Conservation (phyloP, 2,888 invertebrate genomes). For the Pollenia labialis region DNA sequence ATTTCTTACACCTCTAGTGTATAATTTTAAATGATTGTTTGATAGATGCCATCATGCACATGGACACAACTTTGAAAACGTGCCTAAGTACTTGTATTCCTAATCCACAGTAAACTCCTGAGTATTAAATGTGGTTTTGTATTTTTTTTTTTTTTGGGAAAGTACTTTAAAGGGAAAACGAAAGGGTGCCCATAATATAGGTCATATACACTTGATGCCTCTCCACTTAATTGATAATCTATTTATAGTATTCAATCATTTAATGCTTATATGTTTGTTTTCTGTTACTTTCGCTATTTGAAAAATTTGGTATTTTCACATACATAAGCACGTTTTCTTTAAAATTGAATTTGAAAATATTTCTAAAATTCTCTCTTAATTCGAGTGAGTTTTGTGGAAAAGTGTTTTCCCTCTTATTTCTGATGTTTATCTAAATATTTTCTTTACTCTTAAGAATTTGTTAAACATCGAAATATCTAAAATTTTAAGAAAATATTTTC, state of each 20-base stretch:
- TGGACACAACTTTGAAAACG: constrained; percentile 55
- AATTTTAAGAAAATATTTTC: constrained; percentile 29
- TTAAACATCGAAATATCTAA: constrained; percentile 4
- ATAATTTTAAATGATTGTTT: constrained; percentile 17
- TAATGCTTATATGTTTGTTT: constrained; percentile 35
- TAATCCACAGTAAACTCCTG: constrained; percentile 62
- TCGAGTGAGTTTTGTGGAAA: constrained; percentile 32
- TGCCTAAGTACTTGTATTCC: constrained; percentile 56
- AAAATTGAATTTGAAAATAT: constrained; percentile 29
- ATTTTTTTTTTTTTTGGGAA: constrained; percentile 1
- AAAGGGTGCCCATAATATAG: constrained; percentile 70
- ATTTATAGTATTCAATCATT: constrained; percentile 68
- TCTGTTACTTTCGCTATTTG: constrained; percentile 14
- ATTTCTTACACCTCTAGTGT: constrained; percentile 37
- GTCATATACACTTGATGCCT: constrained; percentile 75
- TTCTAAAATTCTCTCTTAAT: constrained; percentile 44
- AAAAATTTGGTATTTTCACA: constrained; percentile 44
- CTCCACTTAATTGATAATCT: constrained; percentile 74
- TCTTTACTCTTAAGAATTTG: constrained; percentile 17
- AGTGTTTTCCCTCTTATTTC: neutral
- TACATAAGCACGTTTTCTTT: constrained; percentile 4
- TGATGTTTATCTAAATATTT: constrained; percentile 12
- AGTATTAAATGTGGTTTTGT: neutral
- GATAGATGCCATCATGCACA: constrained; percentile 1
- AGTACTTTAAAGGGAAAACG: constrained; percentile 21